Base-by-base conservation (phyloP, 2,113 vertebrate species). In the Cephalopterus ornatus region DNA sequence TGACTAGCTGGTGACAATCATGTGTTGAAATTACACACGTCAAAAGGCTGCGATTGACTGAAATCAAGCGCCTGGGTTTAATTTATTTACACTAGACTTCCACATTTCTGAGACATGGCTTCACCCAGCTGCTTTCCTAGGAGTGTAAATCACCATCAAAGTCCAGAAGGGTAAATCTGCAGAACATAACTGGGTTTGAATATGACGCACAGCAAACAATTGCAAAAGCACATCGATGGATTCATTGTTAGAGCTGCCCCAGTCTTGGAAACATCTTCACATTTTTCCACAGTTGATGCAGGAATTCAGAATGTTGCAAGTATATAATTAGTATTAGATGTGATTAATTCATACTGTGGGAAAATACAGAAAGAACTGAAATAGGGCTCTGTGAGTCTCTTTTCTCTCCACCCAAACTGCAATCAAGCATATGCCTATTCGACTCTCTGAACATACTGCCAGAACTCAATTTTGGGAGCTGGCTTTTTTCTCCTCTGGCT, bases 261-360 rank as follows among this genome's bases (percentile, higher is more conserved):
- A 91, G 94, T 50, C 93, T 97, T 97, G 92, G 95, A 97, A 97
- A 95, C 18, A 4, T 94, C 91, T 92, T 95, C 92, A 62, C 74
- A 96, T 97, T 97, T 97, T 97, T 97, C 96, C 96, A 97, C 79
- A 95, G 94, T 97, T 97, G 97, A 97, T 95, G 88, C 67, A 97
- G 96, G 96, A 98, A 98, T 97, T 97, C 90, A 67, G 79, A 97
- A 81, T 89, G 61, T 81, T 97, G 91, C 94, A 97, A 97, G 80
- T 92, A 91, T 92, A 95, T 95, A 98, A 97, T 98, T 97, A 95
- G 88, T 93, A 98, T 97, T 95, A 97, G 96, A 98, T 93, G 94
- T 94, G 94, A 97, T 97, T 97, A 98, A 98, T 97, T 97, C 93
- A 87, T 76, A 96, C 89, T 92, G 87, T 96, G 95, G 95, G 94